These are phyloP conservation scores for Bos javanicus DNA, from an alignment of 2,113 vertebrate genomes.

Conservation along the genomic window DNA sequence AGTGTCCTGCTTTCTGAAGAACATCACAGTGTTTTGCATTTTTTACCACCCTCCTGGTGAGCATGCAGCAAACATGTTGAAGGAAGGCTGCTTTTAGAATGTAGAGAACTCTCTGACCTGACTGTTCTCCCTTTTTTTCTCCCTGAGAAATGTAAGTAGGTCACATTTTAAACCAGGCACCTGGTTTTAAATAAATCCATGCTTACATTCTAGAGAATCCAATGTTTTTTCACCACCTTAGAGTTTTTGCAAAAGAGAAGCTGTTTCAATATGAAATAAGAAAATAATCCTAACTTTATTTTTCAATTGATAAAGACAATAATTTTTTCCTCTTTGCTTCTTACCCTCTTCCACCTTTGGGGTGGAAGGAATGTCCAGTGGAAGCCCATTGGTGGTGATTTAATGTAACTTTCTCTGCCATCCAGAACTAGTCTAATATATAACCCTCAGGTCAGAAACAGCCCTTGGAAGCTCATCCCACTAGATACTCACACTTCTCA, in stretches of 20 bases:
- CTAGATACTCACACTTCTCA: neutral
- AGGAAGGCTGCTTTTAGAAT: neutral
- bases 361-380: neutral
- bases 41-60: neutral
- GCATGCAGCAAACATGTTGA: neutral
- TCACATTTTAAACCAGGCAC: conserved; percentile 52
- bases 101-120: conserved; percentile 32
- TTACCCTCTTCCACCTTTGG: neutral
- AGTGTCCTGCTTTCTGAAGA: conserved; percentile 10
- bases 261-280: neutral
- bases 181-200: conserved; percentile 51
- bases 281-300: neutral
- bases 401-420: neutral
- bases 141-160: conserved; percentile 64
- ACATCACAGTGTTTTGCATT: neutral
- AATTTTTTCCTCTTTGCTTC: neutral
- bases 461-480: neutral
- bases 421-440: neutral
- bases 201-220: conserved; percentile 35
- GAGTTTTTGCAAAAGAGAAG: neutral
- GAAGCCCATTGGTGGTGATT: neutral
- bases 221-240: neutral
- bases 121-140: neutral
- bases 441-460: neutral
- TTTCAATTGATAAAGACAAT: neutral